phyloP scores from a whole-genome alignment of 1,140 invertebrate genomes.

The Caenorhabditis latens region DNA sequence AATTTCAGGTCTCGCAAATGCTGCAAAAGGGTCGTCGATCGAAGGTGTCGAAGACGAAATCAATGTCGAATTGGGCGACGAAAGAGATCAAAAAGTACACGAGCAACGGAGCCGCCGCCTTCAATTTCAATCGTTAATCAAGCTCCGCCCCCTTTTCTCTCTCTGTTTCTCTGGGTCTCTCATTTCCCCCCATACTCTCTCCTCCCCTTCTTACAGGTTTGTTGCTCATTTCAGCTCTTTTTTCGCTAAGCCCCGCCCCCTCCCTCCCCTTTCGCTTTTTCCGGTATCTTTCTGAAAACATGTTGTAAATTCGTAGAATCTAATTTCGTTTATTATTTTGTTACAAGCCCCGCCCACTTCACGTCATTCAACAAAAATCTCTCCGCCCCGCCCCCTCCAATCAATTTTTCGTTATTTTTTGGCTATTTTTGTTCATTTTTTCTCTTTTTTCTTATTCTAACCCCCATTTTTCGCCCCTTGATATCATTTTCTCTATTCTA shows the following conservation, averaged over 20 bases:
- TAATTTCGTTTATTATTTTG: neutral
- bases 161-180: neutral
- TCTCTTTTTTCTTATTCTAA: too few relatives aligned
- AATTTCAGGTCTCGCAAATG: conserved; percentile 78
- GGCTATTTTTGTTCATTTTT: too few relatives aligned
- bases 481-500: neutral
- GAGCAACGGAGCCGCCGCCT: conserved; percentile 4
- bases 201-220: neutral
- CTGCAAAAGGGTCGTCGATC: conserved; percentile 86
- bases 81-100: conserved; percentile 87
- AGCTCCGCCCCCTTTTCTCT: neutral
- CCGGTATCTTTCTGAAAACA: too few relatives aligned
- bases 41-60: conserved; percentile 88
- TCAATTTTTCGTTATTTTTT: too few relatives aligned
- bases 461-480: neutral
- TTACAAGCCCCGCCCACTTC: neutral
- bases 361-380: too few relatives aligned
- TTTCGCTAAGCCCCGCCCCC: neutral
- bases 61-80: conserved; percentile 89
- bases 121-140: conserved; percentile 39
- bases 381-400: too few relatives aligned
- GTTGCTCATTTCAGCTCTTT: neutral
- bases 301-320: neutral
- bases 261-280: too few relatives aligned
- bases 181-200: neutral